A percentile compares a stretch with the other conserved stretches of the same genome.
Conservation (phyloP, 2,888 invertebrate species). For the Ophraella communa region DNA sequence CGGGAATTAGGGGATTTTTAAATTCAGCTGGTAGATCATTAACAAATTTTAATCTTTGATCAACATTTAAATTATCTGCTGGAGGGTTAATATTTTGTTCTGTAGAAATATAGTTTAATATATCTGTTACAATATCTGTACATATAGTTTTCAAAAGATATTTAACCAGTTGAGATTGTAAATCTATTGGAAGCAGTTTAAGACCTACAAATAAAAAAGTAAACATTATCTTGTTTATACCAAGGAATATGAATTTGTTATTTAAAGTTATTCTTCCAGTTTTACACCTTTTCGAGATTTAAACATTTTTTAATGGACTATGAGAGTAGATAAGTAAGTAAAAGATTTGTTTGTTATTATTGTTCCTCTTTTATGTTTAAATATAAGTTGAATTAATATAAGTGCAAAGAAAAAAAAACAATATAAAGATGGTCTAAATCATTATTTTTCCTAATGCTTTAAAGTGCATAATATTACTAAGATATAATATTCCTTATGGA, state of each 20-base stretch:
- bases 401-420: no score
- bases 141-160: conserved; percentile 86
- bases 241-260: conserved; percentile 36
- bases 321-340: no score
- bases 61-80: conserved; percentile 67
- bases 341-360: no score
- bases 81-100: conserved; percentile 72
- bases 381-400: no score
- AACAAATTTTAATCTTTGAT: conserved; percentile 74
- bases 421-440: no score
- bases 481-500: no score
- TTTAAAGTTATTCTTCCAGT: no score
- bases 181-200: conserved; percentile 72
- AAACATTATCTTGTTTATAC: background rate
- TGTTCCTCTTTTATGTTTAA: no score
- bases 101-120: conserved; percentile 78
- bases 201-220: conserved; percentile 60
- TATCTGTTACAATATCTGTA: conserved; percentile 79
- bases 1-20: conserved; percentile 68
- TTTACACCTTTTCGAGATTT: no score
- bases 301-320: no score
- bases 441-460: no score
- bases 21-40: conserved; percentile 74
- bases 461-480: no score
- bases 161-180: conserved; percentile 74